These are phyloP conservation scores for Trachelus troglodyta DNA, from an alignment of 2,888 invertebrate genomes.

Conservation along the genomic window DNA sequence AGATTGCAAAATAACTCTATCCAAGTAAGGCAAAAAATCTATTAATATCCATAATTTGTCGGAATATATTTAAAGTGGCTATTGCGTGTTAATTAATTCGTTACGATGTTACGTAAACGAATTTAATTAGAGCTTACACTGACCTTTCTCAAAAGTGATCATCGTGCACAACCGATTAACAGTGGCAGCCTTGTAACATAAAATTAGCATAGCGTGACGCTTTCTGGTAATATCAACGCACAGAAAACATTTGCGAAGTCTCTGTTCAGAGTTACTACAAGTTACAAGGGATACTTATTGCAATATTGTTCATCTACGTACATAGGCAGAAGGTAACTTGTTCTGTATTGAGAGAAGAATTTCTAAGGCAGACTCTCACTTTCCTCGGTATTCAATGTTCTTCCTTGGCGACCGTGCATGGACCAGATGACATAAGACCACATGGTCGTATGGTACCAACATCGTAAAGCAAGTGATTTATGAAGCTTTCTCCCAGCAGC, in stretches of 20 bases:
- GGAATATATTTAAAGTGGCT: too few species aligned
- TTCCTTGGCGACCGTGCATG: slow-evolving; percentile 21
- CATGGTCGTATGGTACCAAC: slow-evolving; percentile 29
- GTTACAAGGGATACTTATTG: not conserved
- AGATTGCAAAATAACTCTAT: not conserved
- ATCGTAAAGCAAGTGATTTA: slow-evolving; percentile 42
- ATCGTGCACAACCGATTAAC: slow-evolving; percentile 25
- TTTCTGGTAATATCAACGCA: slow-evolving; percentile 9
- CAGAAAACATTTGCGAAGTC: not conserved
- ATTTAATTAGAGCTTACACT: slow-evolving; percentile 12
- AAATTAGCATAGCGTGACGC: slow-evolving; percentile 41
- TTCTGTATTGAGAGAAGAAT: not conserved
- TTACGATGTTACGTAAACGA: slow-evolving; percentile 14
- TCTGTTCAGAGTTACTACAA: not conserved
- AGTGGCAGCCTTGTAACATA: slow-evolving; percentile 43
- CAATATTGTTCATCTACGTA: not conserved
- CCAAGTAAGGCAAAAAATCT: not conserved
- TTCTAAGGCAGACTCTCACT: slow-evolving; percentile 45
- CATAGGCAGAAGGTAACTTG: not conserved
- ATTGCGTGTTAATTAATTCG: not conserved
- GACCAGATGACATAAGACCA: slow-evolving; percentile 46
- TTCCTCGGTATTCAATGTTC: slow-evolving; percentile 28
- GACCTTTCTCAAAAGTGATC: slow-evolving; percentile 37
- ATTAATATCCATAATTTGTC: not conserved
- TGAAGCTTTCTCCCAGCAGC: slow-evolving; percentile 50